Conservation (phyloP, 92 coral and sea anemone genomes). For the Parazoanthus atlanticus region DNA sequence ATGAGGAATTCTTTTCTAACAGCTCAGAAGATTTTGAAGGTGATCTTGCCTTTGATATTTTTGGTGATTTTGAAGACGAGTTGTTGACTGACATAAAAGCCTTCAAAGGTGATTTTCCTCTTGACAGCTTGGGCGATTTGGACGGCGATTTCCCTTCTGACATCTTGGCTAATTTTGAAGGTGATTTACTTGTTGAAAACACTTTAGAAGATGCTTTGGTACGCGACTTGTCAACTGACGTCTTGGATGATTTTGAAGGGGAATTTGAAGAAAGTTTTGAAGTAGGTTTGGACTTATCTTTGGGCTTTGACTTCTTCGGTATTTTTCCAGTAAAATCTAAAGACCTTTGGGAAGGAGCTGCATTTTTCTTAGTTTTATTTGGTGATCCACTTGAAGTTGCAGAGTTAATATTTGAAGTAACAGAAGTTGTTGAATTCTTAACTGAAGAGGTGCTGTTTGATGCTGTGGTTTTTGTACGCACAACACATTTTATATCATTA, state of each 20-base stretch:
- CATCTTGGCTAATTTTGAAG: neutral
- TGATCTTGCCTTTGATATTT: neutral
- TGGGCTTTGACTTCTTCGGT: neutral
- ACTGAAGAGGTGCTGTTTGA: neutral
- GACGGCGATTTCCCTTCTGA: neutral
- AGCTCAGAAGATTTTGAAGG: neutral
- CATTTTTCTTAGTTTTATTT: neutral
- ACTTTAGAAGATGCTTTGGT: neutral
- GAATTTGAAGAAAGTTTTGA: neutral
- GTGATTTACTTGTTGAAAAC: neutral
- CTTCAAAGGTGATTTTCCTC: constrained; percentile 1
- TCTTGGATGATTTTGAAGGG: neutral
- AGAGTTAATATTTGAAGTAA: neutral
- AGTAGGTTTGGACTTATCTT: neutral
- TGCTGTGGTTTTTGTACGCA: neutral
- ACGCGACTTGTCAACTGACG: neutral
- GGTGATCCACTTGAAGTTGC: neutral
- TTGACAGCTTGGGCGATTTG: neutral
- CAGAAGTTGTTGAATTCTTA: neutral
- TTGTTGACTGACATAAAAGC: neutral
- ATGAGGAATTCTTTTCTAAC: neutral
- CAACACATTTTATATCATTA: neutral
- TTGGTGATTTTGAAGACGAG: constrained; percentile 3
- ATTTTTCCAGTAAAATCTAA: constrained; percentile 15
- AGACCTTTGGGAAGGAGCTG: neutral